Conservation (phyloP, 2,888 invertebrate species). For the Rhimphoctona megacephalus region DNA sequence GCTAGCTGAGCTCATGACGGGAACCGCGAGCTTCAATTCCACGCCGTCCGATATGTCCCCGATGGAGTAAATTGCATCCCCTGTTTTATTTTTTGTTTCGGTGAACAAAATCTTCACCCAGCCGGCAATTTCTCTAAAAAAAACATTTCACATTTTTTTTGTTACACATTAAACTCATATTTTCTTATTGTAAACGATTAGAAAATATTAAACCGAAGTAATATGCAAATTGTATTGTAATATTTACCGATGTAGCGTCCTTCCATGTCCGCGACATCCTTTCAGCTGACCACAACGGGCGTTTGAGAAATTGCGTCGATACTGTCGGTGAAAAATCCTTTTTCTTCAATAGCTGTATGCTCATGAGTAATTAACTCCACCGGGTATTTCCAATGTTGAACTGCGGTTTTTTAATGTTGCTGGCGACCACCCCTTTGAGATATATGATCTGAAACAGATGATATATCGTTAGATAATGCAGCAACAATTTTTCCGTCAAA, state of each 20-base stretch:
- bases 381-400: constrained; percentile 6
- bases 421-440: background rate
- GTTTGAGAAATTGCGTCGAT: background rate
- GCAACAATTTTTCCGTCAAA: background rate
- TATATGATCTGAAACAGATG: background rate
- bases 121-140: background rate
- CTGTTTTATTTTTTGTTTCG: background rate
- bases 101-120: background rate
- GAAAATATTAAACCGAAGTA: background rate
- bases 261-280: constrained; percentile 18
- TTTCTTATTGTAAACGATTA: background rate
- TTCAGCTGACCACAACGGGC: constrained; percentile 9
- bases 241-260: constrained; percentile 6
- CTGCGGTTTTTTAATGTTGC: background rate
- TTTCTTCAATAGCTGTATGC: background rate
- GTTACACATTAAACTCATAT: background rate
- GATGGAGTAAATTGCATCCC: background rate
- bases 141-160: background rate
- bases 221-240: background rate
- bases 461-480: background rate
- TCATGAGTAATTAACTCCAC: background rate
- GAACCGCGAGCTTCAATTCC: background rate
- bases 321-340: background rate
- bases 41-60: background rate
- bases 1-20: background rate